phyloP scores from a whole-genome alignment of 2,888 invertebrate genomes.

The Aquatica leii region DNA sequence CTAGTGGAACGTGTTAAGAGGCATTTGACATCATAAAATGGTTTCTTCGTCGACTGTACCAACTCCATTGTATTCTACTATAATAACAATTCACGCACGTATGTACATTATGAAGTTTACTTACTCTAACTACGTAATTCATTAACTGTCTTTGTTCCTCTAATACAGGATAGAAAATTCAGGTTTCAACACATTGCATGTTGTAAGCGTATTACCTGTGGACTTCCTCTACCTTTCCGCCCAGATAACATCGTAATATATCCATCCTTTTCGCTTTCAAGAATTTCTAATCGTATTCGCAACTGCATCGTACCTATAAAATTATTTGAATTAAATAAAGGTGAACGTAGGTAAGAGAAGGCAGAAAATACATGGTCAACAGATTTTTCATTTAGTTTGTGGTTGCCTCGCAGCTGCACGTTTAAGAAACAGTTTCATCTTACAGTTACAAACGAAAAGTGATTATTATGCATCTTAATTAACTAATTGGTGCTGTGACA shows the following conservation, averaged over 20 bases:
- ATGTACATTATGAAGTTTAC: slow-evolving; percentile 17
- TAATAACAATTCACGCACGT: slow-evolving; percentile 31
- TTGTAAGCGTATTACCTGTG: slow-evolving; percentile 32
- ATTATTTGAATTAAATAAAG: slow-evolving; percentile 28
- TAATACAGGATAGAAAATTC: slow-evolving; percentile 11
- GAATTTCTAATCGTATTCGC: background rate
- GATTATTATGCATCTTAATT: slow-evolving; percentile 20
- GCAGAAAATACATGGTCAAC: slow-evolving; percentile 49
- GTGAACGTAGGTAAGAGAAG: slow-evolving; percentile 46
- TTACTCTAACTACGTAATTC: slow-evolving; percentile 4
- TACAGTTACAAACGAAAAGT: slow-evolving; percentile 24
- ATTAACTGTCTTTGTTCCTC: slow-evolving; percentile 8
- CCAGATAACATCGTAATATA: slow-evolving; percentile 15
- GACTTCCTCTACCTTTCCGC: slow-evolving; percentile 28
- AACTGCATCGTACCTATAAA: slow-evolving; percentile 2
- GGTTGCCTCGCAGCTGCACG: slow-evolving; percentile 43
- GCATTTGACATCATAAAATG: slow-evolving; percentile 13
- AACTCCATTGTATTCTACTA: slow-evolving; percentile 21
- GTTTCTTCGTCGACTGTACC: slow-evolving; percentile 25
- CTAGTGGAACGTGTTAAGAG: slow-evolving; percentile 15
- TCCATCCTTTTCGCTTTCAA: slow-evolving; percentile 12
- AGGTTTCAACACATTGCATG: slow-evolving; percentile 25
- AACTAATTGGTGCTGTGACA: background rate
- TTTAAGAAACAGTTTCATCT: slow-evolving; percentile 27
- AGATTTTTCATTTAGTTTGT: slow-evolving; percentile 45